Evolutionary conservation across 2,113 vertebrate genomes (phyloP).

Genomic region (Elephas maximus): DNA sequence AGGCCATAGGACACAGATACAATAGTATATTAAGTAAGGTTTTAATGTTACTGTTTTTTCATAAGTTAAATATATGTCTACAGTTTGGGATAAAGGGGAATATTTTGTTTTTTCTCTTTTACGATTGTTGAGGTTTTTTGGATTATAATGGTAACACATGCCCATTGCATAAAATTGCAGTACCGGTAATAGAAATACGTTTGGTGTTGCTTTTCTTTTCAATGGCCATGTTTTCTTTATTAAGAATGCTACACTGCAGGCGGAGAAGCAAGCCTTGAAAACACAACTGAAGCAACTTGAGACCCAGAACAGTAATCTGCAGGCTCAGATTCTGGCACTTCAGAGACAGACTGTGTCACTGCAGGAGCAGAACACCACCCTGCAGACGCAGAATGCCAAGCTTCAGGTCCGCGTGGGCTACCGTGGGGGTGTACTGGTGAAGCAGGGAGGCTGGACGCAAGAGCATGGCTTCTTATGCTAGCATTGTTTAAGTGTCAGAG

Average conservation of each 20-base stretch:
- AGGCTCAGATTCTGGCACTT: conserved; percentile 97
- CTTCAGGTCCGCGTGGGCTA: conserved; percentile 93
- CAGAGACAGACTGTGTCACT: conserved; percentile 96
- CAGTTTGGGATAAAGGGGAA: not conserved
- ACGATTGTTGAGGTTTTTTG: not conserved
- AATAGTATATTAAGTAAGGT: conserved; percentile 36
- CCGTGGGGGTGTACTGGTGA: conserved; percentile 2
- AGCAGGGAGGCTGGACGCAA: conserved; percentile 12
- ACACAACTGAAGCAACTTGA: conserved; percentile 98
- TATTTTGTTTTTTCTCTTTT: not conserved
- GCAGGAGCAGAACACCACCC: conserved; percentile 97
- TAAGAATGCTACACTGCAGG: conserved; percentile 98
- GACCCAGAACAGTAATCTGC: conserved; percentile 96
- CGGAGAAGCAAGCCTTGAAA: conserved; percentile 97
- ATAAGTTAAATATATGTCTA: conserved; percentile 45
- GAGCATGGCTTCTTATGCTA: conserved; percentile 23
- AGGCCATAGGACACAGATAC: conserved; percentile 14
- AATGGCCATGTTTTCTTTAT: conserved; percentile 66
- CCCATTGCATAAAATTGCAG: not conserved
- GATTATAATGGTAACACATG: conserved; percentile 33
- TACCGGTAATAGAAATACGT: conserved; percentile 54
- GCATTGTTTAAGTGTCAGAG: not conserved
- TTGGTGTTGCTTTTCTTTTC: conserved; percentile 45
- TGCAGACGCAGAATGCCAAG: conserved; percentile 98
- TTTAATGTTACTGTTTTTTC: conserved; percentile 15